Percentiles rank a stretch among this genome's conserved stretches.
Conservation (phyloP, 2,888 invertebrate genomes). For the Dromius quadrimaculatus region DNA sequence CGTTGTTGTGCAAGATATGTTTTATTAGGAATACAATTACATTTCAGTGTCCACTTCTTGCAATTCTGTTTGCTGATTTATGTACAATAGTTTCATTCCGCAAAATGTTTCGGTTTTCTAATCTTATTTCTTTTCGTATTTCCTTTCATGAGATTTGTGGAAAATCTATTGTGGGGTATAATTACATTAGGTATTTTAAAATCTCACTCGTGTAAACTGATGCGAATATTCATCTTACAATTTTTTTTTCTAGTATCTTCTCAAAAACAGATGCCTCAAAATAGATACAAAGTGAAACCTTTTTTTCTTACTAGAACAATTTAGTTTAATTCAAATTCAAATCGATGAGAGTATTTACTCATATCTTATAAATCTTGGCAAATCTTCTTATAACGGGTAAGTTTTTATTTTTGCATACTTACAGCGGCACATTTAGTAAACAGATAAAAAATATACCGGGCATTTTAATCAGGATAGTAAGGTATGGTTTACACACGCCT, state of each 20-base stretch:
- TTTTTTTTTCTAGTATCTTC: too few species aligned
- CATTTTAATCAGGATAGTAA: slow-evolving; percentile 24
- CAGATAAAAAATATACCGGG: slow-evolving; percentile 13
- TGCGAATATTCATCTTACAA: too few species aligned
- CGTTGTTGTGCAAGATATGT: slow-evolving; percentile 11
- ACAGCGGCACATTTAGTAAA: slow-evolving; percentile 19
- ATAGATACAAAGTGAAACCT: too few species aligned
- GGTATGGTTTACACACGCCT: neutral
- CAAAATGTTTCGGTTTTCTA: slow-evolving; percentile 3
- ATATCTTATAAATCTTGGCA: slow-evolving; percentile 11
- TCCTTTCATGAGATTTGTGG: neutral
- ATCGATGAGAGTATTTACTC: too few species aligned
- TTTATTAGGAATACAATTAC: neutral
- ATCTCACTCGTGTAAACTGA: too few species aligned
- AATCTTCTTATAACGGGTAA: slow-evolving; percentile 10
- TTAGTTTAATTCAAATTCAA: too few species aligned
- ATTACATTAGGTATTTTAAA: too few species aligned
- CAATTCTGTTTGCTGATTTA: slow-evolving; percentile 18
- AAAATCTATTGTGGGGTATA: neutral
- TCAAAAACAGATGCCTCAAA: too few species aligned
- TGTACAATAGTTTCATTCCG: slow-evolving; percentile 10
- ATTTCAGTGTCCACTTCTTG: slow-evolving; percentile 3
- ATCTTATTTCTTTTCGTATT: slow-evolving; percentile 13
- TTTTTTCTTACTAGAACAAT: too few species aligned
- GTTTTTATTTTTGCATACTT: slow-evolving; percentile 9